A percentile compares a stretch with the other conserved stretches of the same genome.
Conservation (phyloP, 2,888 invertebrate genomes). For the Ceraclea dissimilis region DNA sequence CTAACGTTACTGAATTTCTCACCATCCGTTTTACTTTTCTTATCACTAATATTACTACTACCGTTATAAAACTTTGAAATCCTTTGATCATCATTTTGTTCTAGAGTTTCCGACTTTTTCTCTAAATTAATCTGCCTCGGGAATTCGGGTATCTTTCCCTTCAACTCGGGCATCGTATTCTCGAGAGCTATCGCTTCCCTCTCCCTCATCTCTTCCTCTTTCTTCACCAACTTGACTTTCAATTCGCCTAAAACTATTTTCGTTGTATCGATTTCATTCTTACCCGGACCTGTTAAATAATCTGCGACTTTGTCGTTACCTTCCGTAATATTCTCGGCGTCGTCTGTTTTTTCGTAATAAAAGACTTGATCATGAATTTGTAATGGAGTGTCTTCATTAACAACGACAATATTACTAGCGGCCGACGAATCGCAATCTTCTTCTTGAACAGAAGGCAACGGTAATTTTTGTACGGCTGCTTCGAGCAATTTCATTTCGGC, state of each 20-base stretch:
- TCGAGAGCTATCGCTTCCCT: conserved; percentile 42
- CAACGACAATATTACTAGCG: conserved; percentile 17
- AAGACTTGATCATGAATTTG: conserved; percentile 44
- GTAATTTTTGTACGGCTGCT: conserved; percentile 19
- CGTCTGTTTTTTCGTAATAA: conserved; percentile 42
- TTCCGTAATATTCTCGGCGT: conserved; percentile 29
- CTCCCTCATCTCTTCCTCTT: conserved; percentile 45
- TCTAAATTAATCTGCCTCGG: conserved; percentile 36
- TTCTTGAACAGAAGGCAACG: conserved; percentile 22
- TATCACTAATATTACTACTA: neutral
- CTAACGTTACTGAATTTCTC: neutral
- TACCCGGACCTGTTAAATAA: conserved; percentile 38
- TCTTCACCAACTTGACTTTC: conserved; percentile 40
- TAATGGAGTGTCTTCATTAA: conserved; percentile 34
- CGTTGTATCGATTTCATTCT: conserved; percentile 38
- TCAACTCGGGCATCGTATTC: conserved; percentile 43
- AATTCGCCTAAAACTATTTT: conserved; percentile 40
- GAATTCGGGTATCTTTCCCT: conserved; percentile 38
- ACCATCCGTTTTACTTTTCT: too few species aligned
- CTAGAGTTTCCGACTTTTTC: neutral
- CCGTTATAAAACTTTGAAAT: neutral
- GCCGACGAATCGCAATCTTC: conserved; percentile 22
- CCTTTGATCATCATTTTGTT: neutral
- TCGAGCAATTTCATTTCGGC: conserved; percentile 19
- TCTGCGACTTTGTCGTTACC: conserved; percentile 30